Base-by-base conservation (phyloP, 2,113 vertebrate species). In the Apteryx owenii region DNA sequence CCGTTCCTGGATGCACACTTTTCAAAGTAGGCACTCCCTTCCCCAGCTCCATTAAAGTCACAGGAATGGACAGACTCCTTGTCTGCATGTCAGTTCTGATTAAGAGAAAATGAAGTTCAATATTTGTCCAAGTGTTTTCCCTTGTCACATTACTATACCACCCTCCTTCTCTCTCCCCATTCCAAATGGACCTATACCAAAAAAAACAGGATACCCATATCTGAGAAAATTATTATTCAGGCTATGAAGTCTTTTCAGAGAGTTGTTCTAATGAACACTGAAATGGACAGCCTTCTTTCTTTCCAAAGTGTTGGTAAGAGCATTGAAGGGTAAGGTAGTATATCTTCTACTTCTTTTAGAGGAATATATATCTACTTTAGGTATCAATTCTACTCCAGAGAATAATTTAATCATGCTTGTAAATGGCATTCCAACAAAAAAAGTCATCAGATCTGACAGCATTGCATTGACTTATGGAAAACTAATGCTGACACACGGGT, bases 341-440 rank as follows among this genome's bases (percentile, higher is more conserved):
- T 69, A 94, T 91, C 77, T 85, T 66, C 42, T 62, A 2, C 68
- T 93, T 80, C 79, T 82, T 93, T 96, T 62, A 80, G 38, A 88
- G 62, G 51, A 65, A 87, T 58, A 65, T 77, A 9, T 51, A 86
- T 92, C 72, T 95, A 56, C 56, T 90, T 92, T 62, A 82, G 40
- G 12, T 88, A 86, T 36, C 68, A 91, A 31, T 69, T 96, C 51
- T 70, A 13, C 68, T 79, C 80, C 5, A 2, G 51, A 93, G 54
- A 87, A 94, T 94, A 92, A 92, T 87, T 88, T 75, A 91, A 48
- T 84, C 46, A 60, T 79, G 64, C n/a, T 50, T 82, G 36, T 65
- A 96, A 95, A 88, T 92, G 81, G 46, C 29, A 85, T 90, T 89
- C 85, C 66, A 81, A 58, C n/a, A 77, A 88, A 82, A 87, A 86